Evolutionary conservation across 2,888 invertebrate species (phyloP).

Genomic region (Schizaphis graminum): DNA sequence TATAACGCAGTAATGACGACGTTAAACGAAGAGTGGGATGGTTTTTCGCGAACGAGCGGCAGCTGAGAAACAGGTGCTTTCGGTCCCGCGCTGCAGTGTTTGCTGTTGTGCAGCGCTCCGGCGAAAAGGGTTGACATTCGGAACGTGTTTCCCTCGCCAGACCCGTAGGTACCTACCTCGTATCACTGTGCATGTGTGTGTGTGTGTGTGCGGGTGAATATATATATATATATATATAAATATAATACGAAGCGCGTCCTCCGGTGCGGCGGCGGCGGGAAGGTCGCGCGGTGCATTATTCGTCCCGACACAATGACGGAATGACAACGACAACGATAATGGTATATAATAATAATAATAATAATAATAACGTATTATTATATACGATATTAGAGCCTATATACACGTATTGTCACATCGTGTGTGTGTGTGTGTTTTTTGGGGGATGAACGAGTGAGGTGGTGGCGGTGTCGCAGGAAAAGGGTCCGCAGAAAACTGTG

Average conservation of each 20-base stretch:
- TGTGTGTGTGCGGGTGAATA: too few relatives aligned
- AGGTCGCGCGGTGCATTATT: not conserved
- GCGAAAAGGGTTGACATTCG: slow-evolving; percentile 40
- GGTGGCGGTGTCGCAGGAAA: not conserved
- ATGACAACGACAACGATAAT: slow-evolving; percentile 18
- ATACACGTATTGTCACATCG: not conserved
- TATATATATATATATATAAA: not conserved
- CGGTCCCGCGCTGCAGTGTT: not conserved
- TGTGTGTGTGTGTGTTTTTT: not conserved
- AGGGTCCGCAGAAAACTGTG: slow-evolving; percentile 53
- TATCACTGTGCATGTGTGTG: not conserved
- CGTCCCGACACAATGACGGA: slow-evolving; percentile 16
- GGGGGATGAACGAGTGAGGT: not conserved
- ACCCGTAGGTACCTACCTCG: not conserved
- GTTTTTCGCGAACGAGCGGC: not conserved
- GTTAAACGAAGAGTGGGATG: not conserved
- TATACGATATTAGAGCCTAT: not conserved
- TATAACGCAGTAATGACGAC: not conserved
- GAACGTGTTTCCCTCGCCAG: not conserved
- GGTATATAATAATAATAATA: not conserved
- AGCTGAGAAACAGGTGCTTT: slow-evolving; percentile 54
- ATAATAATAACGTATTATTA: not conserved
- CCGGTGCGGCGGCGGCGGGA: not conserved
- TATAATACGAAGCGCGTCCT: not conserved
- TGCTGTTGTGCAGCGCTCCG: not conserved